A percentile compares a stretch with the other conserved stretches of the same genome.
phyloP scores from a whole-genome alignment of 2,113 vertebrate species.

The Bubo bubo region DNA sequence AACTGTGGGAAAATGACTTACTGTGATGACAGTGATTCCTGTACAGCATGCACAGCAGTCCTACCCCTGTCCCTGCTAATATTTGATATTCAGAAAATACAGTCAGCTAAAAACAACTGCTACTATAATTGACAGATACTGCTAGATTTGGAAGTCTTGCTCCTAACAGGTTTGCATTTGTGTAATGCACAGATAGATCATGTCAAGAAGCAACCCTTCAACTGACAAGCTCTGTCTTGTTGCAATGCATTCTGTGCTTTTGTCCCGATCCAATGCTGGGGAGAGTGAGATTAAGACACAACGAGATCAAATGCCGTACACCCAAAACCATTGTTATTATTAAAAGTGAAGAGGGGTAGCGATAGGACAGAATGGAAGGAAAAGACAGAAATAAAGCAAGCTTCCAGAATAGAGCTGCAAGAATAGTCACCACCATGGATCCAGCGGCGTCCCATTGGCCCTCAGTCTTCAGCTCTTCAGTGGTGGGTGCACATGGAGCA shows the following conservation, averaged over 20 bases:
- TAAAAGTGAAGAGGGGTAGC: too few relatives aligned
- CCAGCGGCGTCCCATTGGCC: too few relatives aligned
- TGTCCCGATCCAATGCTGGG: too few relatives aligned
- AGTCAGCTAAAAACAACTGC: neutral
- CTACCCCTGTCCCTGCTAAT: neutral
- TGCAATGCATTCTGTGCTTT: neutral
- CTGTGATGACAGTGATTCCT: neutral
- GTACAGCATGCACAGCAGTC: neutral
- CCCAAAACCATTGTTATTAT: too few relatives aligned
- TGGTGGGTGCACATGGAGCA: too few relatives aligned
- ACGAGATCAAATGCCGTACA: too few relatives aligned
- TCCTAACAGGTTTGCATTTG: neutral
- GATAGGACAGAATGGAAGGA: too few relatives aligned
- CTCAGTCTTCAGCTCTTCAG: too few relatives aligned
- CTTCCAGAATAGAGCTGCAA: too few relatives aligned
- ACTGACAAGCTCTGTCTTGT: neutral
- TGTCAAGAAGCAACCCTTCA: neutral
- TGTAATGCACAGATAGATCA: neutral
- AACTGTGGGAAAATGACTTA: neutral
- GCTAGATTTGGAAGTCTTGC: neutral
- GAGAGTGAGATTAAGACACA: too few relatives aligned
- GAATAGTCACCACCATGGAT: too few relatives aligned
- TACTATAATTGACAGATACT: constrained; percentile 5
- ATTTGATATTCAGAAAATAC: neutral
- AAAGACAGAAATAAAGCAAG: too few relatives aligned